Conservation (phyloP, 2,113 vertebrate species). For the Bettongia penicillata region DNA sequence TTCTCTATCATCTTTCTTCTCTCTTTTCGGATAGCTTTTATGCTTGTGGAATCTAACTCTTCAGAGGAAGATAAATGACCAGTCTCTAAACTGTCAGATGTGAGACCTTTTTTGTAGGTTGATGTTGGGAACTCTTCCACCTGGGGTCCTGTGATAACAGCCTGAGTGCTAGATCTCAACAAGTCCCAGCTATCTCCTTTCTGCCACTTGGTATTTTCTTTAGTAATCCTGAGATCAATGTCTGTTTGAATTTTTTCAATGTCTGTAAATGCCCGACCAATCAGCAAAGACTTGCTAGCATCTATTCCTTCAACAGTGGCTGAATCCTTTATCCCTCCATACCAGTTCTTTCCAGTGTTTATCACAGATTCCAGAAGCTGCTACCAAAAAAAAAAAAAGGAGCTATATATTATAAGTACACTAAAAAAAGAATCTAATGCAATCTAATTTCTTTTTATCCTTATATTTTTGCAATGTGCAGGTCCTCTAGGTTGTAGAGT, state of each 20-base stretch:
- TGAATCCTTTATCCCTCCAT: not conserved
- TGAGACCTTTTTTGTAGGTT: not conserved
- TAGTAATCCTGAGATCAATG: not conserved
- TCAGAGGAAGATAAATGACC: not conserved
- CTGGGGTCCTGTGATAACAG: not conserved
- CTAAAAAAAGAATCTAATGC: not conserved
- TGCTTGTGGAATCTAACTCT: not conserved
- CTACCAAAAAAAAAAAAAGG: conserved; percentile 60
- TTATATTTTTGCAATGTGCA: not conserved
- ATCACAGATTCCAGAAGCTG: conserved; percentile 45
- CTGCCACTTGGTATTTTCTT: conserved; percentile 43
- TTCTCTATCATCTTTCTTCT: conserved; percentile 79
- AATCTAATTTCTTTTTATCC: conserved; percentile 1
- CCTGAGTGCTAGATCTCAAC: conserved; percentile 17
- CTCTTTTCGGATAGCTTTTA: conserved; percentile 62
- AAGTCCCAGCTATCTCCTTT: conserved; percentile 19
- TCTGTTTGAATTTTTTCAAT: conserved; percentile 10
- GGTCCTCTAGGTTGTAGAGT: not conserved
- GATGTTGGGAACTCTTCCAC: not conserved
- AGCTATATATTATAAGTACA: not conserved
- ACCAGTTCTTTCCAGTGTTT: not conserved
- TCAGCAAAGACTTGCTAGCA: not conserved
- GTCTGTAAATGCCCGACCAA: not conserved
- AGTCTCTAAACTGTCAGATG: not conserved
- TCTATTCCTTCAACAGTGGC: conserved; percentile 34